Base-by-base conservation (phyloP, 2,797 vertebrate genomes). In the Gobio occitaniae region DNA sequence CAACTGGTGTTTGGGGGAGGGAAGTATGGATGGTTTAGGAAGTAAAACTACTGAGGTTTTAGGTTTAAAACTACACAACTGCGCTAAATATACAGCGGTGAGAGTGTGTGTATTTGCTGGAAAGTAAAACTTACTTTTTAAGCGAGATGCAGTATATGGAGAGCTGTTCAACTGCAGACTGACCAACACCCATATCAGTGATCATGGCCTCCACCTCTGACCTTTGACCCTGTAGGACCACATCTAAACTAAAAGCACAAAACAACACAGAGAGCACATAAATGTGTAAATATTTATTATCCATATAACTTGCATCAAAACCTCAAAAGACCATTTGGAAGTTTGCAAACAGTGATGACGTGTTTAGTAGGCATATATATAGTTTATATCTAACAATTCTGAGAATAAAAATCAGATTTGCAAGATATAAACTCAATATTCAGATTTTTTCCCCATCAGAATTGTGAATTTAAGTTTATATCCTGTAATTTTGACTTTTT, bases 151-250 rank as follows among this genome's bases (percentile, higher is more conserved):
- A 99, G 92, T 97, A 99, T 88, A 98, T 92, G 0, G 98, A 97
- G 80, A 99, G 96, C 92, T 99, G 98, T 89, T 99, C 97, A 88
- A 99, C 96, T 0, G 97, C 97, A 0, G 96, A 91, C 71, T 96
- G 97, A 84, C 97, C 96, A 0, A 96, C 93, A 17, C 97, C 97
- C 95, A 97, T 97, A 79, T 99, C 97, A 84, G 92, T 95, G 91
- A 99, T 96, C 98, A 99, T 99, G 91, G 96, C 96, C 89, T 99
- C 98, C 86, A 97, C 98, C 89, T 99, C 97, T 0, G 94, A 90
- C 86, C 96, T 95, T 91, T 98, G 98, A 81, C 97, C 96, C 88
- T 98, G 96, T 76, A 99, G 92, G 90, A 99, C 92, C 79, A 95
- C 80, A 44, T 97, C 96, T 78, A 99, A 93, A 86, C 98, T 99